Conservation (phyloP, 2,797 vertebrate species). For the Rhyacichthys aspro region DNA sequence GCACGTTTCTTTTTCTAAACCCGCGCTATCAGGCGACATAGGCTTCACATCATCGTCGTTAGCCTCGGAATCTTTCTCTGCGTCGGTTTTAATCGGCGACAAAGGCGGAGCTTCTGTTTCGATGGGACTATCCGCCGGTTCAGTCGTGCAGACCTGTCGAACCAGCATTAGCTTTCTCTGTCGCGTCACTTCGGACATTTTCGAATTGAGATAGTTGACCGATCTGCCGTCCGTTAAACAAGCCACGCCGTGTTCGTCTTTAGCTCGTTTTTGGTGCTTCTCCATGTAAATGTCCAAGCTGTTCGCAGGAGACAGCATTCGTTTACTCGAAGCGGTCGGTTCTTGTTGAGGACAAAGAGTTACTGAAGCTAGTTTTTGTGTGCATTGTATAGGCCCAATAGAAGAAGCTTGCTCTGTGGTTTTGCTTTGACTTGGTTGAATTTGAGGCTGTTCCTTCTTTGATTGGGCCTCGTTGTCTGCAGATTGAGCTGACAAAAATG, state of each 20-base stretch:
- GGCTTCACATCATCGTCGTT: conserved; percentile 65
- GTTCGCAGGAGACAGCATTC: conserved; percentile 98
- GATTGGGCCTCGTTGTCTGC: conserved; percentile 72
- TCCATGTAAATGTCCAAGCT: conserved; percentile 99
- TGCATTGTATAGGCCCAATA: conserved; percentile 76
- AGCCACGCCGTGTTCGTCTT: conserved; percentile 94
- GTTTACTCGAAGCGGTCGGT: conserved; percentile 93
- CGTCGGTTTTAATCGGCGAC: conserved; percentile 68
- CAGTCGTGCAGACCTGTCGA: conserved; percentile 93
- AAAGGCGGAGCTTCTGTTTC: conserved; percentile 82
- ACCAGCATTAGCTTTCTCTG: conserved; percentile 93
- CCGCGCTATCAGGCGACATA: conserved; percentile 70
- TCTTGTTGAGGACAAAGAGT: conserved; percentile 93
- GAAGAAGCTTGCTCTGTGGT: conserved; percentile 69
- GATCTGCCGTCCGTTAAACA: conserved; percentile 85
- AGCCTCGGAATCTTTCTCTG: conserved; percentile 67
- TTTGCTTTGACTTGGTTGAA: conserved; percentile 61
- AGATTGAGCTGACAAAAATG: conserved; percentile 59
- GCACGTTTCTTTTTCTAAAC: conserved; percentile 75
- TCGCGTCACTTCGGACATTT: conserved; percentile 83
- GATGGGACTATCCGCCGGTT: conserved; percentile 87
- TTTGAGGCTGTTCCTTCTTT: conserved; percentile 74
- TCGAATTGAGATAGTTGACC: conserved; percentile 79
- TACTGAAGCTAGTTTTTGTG: conserved; percentile 86
- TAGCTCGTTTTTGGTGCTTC: conserved; percentile 96